Conservation (phyloP, 2,797 vertebrate species). For the Pygocentrus nattereri region DNA sequence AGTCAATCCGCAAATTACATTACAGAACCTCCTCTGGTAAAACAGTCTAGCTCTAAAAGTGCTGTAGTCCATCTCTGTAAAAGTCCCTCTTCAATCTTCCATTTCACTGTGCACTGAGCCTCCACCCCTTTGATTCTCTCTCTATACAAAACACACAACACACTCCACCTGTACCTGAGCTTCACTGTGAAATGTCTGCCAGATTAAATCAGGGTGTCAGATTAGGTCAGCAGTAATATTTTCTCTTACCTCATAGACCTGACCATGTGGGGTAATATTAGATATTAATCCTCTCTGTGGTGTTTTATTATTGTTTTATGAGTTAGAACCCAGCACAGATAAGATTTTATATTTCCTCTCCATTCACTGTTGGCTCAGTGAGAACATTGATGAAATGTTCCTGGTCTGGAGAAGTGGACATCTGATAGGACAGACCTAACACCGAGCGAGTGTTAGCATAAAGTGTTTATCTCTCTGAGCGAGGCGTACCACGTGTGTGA, state of each 20-base stretch:
- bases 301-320: constrained; percentile 47
- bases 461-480: constrained; percentile 45
- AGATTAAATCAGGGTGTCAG: constrained; percentile 13
- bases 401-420: background rate
- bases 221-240: background rate
- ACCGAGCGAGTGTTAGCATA: constrained; percentile 40
- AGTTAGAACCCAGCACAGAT: constrained; percentile 35
- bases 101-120: background rate
- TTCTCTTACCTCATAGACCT: background rate
- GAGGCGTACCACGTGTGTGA: constrained; percentile 36
- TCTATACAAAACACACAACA: background rate
- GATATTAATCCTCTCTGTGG: constrained; percentile 13
- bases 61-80: background rate
- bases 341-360: constrained; percentile 49
- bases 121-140: background rate
- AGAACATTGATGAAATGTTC: constrained; percentile 7
- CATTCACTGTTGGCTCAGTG: constrained; percentile 10
- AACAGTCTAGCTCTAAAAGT: background rate
- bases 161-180: background rate
- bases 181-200: constrained; percentile 4
- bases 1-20: background rate
- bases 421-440: constrained; percentile 43
- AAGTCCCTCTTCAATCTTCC: background rate
- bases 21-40: background rate
- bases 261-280: constrained; percentile 25